Conservation (phyloP, 2,797 vertebrate species). For the Spinus pinus region DNA sequence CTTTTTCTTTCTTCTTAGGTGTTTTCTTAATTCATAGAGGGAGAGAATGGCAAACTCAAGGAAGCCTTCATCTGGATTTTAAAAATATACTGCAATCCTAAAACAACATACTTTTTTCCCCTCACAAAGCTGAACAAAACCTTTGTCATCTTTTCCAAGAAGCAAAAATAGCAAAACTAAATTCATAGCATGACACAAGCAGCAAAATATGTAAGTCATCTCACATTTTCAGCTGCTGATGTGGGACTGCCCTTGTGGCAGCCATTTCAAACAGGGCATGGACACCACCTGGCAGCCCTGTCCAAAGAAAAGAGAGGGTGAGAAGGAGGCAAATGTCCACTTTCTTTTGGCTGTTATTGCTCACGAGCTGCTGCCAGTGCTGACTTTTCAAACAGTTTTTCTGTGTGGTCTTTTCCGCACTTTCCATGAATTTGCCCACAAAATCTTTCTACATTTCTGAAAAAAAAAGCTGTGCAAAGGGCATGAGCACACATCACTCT, state of each 20-base stretch:
- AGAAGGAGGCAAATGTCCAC: not conserved
- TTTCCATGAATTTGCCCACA: not conserved
- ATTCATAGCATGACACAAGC: not conserved
- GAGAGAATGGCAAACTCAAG: not conserved
- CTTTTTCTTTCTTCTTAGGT: not conserved
- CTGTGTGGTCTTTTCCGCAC: not conserved
- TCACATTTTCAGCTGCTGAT: not conserved
- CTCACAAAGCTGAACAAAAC: not conserved
- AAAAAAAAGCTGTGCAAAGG: not conserved
- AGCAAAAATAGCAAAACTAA: not conserved
- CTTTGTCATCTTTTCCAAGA: not conserved
- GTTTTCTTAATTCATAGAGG: not conserved
- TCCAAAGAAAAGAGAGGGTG: not conserved
- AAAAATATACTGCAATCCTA: not conserved
- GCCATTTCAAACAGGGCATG: not conserved
- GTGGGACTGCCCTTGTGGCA: not conserved
- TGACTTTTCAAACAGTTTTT: not conserved
- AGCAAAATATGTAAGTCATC: not conserved
- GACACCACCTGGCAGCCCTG: not conserved
- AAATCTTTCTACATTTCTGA: not conserved
- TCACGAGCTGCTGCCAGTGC: not conserved
- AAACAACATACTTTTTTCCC: not conserved
- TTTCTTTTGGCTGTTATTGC: not conserved
- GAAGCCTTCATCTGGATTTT: not conserved
- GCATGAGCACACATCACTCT: not conserved